Evolutionary conservation across 2,888 invertebrate species (phyloP).

Genomic region (Rhagonycha fulva): DNA sequence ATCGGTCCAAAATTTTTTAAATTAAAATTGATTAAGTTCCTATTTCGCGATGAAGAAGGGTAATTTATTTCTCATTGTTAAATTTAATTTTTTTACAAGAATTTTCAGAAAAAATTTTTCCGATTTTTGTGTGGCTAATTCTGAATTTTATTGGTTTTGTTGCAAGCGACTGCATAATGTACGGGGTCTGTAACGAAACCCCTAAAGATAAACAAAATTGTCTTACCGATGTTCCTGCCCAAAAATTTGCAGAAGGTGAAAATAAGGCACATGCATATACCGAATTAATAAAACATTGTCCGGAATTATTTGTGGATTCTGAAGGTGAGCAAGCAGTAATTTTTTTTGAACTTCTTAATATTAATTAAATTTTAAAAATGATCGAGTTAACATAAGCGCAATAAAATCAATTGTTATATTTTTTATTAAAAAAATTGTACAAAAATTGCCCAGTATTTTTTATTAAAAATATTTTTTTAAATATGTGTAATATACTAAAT

Average conservation of each 20-base stretch:
- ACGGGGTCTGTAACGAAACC: constrained; percentile 58
- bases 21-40: neutral
- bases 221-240: constrained; percentile 34
- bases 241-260: constrained; percentile 46
- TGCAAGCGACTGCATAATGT: constrained; percentile 61
- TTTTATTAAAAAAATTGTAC: too few species aligned
- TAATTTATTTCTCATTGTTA: neutral
- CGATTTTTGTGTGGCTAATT: neutral
- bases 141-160: neutral
- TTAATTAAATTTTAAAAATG: too few species aligned
- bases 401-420: too few species aligned
- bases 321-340: constrained; percentile 22
- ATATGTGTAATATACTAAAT: too few species aligned
- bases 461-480: too few species aligned
- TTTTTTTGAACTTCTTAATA: too few species aligned
- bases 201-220: constrained; percentile 52
- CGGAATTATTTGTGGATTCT: constrained; percentile 56
- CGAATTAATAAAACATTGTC: constrained; percentile 64
- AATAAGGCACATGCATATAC: constrained; percentile 45
- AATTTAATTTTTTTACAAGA: neutral
- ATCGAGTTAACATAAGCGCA: too few species aligned
- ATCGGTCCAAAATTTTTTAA: neutral
- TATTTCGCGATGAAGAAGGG: neutral
- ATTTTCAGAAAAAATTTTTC: neutral
- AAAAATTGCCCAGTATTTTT: too few species aligned